These are phyloP conservation scores for Mesochorus sp. DNA, from an alignment of 2,888 invertebrate species.

Conservation along the genomic window DNA sequence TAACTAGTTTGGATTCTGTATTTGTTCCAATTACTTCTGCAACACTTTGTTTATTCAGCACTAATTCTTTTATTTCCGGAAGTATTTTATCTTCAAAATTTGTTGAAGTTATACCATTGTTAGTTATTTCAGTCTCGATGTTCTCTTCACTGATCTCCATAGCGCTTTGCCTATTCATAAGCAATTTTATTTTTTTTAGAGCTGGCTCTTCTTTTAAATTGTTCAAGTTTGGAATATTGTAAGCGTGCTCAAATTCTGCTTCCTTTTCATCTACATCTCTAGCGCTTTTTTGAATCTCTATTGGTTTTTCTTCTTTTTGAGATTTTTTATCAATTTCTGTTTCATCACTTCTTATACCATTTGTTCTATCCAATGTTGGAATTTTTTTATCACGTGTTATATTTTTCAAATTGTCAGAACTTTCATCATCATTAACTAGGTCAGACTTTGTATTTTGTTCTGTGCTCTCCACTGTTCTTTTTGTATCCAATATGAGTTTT, in stretches of 20 bases:
- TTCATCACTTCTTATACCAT: too few relatives aligned
- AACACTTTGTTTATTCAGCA: neutral
- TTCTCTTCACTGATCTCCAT: conserved; percentile 8
- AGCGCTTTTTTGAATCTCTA: too few relatives aligned
- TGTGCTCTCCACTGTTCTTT: neutral
- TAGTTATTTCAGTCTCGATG: conserved; percentile 3
- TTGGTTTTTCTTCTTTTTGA: neutral
- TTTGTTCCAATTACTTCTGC: conserved; percentile 9
- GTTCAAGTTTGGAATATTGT: too few relatives aligned
- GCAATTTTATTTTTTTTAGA: too few relatives aligned
- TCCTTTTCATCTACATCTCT: too few relatives aligned
- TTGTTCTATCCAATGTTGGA: too few relatives aligned
- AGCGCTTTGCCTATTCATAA: neutral
- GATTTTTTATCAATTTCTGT: neutral
- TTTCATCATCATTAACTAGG: neutral
- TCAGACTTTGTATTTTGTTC: neutral
- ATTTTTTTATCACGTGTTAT: too few relatives aligned
- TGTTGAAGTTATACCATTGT: too few relatives aligned
- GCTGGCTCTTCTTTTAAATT: too few relatives aligned
- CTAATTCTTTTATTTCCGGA: too few relatives aligned
- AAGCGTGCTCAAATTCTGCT: too few relatives aligned
- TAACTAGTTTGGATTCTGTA: neutral
- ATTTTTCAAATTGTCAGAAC: neutral
- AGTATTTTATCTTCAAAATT: too few relatives aligned
- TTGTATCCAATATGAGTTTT: neutral